Evolutionary conservation across 1,140 invertebrate genomes (phyloP).

Genomic region (Aphaenogaster floridana): DNA sequence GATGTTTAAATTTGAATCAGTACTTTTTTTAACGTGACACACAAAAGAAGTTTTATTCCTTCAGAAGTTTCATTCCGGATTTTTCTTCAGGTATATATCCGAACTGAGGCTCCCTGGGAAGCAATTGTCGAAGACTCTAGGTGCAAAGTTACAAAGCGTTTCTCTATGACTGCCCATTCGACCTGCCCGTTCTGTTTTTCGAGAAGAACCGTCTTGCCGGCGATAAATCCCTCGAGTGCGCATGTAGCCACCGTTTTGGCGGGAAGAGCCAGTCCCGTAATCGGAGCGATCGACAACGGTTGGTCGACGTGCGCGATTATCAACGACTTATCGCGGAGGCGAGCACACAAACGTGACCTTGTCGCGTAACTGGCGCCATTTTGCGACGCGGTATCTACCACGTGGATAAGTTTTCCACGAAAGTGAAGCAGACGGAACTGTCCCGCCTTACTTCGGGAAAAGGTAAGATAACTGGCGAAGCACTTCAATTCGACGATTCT

Average conservation of each 20-base stretch:
- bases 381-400: slow-evolving; percentile 74
- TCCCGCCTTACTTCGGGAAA: background rate
- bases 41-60: background rate
- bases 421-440: slow-evolving; percentile 30
- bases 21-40: background rate
- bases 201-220: background rate
- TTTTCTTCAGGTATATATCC: background rate
- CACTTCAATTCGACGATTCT: background rate
- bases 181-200: background rate
- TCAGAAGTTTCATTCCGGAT: background rate
- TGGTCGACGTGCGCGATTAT: slow-evolving; percentile 65
- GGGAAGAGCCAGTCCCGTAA: slow-evolving; percentile 27
- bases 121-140: background rate
- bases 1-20: background rate
- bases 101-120: too few relatives aligned
- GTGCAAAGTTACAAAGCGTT: background rate
- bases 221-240: slow-evolving; percentile 13
- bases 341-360: slow-evolving; percentile 81
- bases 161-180: background rate
- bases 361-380: slow-evolving; percentile 78
- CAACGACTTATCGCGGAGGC: slow-evolving; percentile 77
- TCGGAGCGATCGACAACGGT: slow-evolving; percentile 66
- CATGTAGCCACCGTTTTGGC: slow-evolving; percentile 16
- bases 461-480: background rate
- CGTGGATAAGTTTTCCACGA: slow-evolving; percentile 71